Conservation (phyloP, 30 jellyfish, hydroid and myxozoan species). For the Phacellophora camtschatica region DNA sequence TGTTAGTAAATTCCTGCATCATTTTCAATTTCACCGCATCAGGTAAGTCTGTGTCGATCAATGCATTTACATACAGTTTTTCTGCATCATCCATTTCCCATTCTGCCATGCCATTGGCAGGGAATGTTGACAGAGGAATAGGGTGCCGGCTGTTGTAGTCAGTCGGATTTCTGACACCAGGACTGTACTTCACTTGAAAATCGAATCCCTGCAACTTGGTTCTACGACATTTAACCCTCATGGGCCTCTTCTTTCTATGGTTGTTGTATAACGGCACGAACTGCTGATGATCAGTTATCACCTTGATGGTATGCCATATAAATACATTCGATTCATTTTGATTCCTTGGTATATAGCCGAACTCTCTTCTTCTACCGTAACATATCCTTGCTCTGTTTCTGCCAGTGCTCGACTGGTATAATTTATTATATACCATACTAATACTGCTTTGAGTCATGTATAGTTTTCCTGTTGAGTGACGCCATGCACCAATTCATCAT, state of each 20-base stretch:
- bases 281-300: conserved; percentile 17
- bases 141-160: conserved; percentile 14
- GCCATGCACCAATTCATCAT: conserved; percentile 13
- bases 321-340: conserved; percentile 18
- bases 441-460: not conserved
- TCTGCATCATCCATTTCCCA: not conserved
- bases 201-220: not conserved
- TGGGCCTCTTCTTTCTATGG: not conserved
- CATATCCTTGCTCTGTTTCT: conserved; percentile 13
- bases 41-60: not conserved
- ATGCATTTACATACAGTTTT: not conserved
- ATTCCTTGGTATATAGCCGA: not conserved
- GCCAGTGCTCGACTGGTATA: conserved; percentile 7
- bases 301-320: conserved; percentile 14
- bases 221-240: conserved; percentile 15
- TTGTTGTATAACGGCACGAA: conserved; percentile 9
- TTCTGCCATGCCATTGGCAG: no score
- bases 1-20: not conserved
- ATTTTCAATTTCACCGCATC: not conserved
- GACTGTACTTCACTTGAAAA: not conserved
- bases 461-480: conserved; percentile 11
- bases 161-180: conserved; percentile 6
- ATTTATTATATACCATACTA: conserved; percentile 6
- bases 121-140: not conserved
- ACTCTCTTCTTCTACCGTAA: conserved; percentile 22